Conservation (phyloP, 2,888 invertebrate species). For the Trachelus troglodyta region DNA sequence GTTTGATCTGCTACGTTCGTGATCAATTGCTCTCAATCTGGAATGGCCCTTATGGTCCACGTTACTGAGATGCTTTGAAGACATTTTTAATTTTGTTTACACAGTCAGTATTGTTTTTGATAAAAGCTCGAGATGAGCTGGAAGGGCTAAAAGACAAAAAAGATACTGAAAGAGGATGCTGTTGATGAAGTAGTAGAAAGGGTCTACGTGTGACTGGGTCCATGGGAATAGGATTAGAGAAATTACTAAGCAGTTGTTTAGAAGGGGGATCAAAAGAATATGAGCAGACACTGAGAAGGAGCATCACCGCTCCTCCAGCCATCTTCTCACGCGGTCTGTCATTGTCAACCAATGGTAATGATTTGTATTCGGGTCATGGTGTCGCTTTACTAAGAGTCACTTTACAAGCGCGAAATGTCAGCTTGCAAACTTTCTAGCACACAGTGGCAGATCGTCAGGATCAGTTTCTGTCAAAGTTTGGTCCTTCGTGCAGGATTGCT, state of each 20-base stretch:
- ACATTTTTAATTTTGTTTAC: neutral
- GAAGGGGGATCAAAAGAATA: neutral
- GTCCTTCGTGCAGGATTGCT: neutral
- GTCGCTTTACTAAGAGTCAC: neutral
- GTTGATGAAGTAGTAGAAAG: neutral
- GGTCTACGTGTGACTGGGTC: neutral
- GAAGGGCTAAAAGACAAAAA: neutral
- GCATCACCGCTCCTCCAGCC: neutral
- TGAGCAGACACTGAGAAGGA: neutral
- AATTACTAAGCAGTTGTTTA: neutral
- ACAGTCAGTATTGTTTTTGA: neutral
- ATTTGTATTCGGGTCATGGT: neutral
- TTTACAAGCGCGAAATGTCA: neutral
- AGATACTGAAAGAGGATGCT: neutral
- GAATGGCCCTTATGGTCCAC: neutral
- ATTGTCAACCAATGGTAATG: neutral
- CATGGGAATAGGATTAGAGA: constrained; percentile 9
- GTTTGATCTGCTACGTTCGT: no score
- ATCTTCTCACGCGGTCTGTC: constrained; percentile 9
- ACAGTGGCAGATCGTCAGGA: neutral
- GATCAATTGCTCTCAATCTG: no score
- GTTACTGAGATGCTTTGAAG: neutral
- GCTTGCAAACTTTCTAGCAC: neutral
- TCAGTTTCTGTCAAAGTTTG: neutral
- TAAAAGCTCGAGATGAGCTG: neutral